These are phyloP conservation scores for Salminus brasiliensis DNA, from an alignment of 2,113 vertebrate species.

Conservation along the genomic window DNA sequence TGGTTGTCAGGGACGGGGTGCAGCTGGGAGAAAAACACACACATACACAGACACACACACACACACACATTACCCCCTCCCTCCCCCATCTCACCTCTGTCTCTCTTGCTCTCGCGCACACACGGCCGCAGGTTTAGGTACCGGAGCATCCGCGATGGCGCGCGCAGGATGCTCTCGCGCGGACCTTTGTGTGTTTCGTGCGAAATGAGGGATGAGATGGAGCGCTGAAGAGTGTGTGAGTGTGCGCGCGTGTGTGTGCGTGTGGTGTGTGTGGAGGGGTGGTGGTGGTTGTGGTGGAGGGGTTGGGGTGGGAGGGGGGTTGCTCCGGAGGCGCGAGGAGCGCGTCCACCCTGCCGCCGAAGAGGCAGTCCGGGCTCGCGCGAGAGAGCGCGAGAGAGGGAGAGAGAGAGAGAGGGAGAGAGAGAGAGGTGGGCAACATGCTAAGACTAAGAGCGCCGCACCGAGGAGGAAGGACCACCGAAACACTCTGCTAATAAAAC, in stretches of 20 bases:
- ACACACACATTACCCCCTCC: not conserved
- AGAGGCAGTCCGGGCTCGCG: slow-evolving; percentile 61
- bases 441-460: slow-evolving; percentile 53
- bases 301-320: too few relatives aligned
- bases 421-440: slow-evolving; percentile 56
- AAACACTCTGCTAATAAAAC: slow-evolving; percentile 26
- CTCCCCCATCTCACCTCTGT: not conserved
- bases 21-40: slow-evolving; percentile 58
- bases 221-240: slow-evolving; percentile 58
- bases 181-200: slow-evolving; percentile 52
- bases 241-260: too few relatives aligned
- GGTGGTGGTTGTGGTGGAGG: too few relatives aligned
- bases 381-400: slow-evolving; percentile 6
- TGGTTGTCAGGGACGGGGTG: slow-evolving; percentile 63
- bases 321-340: slow-evolving; percentile 56
- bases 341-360: slow-evolving; percentile 76
- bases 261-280: too few relatives aligned
- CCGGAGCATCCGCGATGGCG: slow-evolving; percentile 19
- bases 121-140: slow-evolving; percentile 19
- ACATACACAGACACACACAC: not conserved
- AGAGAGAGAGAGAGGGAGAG: not conserved
- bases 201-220: slow-evolving; percentile 57
- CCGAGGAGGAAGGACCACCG: slow-evolving; percentile 29
- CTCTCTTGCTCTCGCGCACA: slow-evolving; percentile 26
- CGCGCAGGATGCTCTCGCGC: slow-evolving; percentile 44